phyloP scores from a whole-genome alignment of 2,888 invertebrate genomes.

The Drosophila monieri region DNA sequence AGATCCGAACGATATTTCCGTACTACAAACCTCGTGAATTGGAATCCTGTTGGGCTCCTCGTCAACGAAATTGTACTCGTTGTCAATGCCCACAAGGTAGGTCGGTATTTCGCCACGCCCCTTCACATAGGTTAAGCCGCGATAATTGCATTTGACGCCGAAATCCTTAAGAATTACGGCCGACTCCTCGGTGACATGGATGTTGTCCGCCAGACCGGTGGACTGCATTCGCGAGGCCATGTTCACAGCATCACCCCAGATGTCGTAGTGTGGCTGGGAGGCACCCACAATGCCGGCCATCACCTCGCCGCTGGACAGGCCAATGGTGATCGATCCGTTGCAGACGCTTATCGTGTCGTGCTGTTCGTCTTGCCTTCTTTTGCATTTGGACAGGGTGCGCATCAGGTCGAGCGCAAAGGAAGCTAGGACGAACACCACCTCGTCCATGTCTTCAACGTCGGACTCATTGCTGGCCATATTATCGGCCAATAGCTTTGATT shows the following conservation, averaged over 20 bases:
- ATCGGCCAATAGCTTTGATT: too few species aligned
- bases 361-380: constrained; percentile 83
- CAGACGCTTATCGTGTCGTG: constrained; percentile 76
- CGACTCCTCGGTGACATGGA: constrained; percentile 1
- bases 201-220: not conserved
- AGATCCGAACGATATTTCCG: not conserved
- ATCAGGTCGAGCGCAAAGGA: constrained; percentile 86
- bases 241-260: constrained; percentile 1
- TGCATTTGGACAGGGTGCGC: constrained; percentile 86
- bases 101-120: constrained; percentile 88
- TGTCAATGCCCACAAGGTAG: constrained; percentile 89
- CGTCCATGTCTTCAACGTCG: constrained; percentile 53
- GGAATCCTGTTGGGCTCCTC: not conserved
- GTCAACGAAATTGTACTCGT: constrained; percentile 49
- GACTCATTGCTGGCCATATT: too few species aligned
- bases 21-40: not conserved
- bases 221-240: constrained; percentile 6
- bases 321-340: constrained; percentile 83
- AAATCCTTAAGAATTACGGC: constrained; percentile 82
- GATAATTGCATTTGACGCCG: constrained; percentile 87
- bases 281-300: constrained; percentile 88
- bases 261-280: constrained; percentile 7
- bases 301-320: constrained; percentile 94
- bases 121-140: constrained; percentile 90
- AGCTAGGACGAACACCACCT: constrained; percentile 87